These are phyloP conservation scores for Acanthurus lineatus DNA, from an alignment of 2,797 vertebrate species.

Conservation along the genomic window DNA sequence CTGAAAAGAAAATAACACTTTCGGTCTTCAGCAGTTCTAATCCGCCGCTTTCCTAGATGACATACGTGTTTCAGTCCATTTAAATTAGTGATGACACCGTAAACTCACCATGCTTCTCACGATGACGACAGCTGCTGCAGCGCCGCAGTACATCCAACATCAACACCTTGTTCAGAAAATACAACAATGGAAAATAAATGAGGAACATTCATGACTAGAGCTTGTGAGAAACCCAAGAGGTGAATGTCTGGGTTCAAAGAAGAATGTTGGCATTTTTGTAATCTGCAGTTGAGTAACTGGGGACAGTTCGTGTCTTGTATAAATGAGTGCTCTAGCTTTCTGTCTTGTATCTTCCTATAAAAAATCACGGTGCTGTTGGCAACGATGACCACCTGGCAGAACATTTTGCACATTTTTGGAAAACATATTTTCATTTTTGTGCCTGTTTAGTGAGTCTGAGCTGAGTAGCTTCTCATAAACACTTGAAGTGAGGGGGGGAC, in stretches of 20 bases:
- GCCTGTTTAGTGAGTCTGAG: slow-evolving; percentile 29
- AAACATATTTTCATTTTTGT: slow-evolving; percentile 38
- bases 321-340: slow-evolving; percentile 40
- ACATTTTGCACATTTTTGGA: slow-evolving; percentile 25
- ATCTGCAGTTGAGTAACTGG: slow-evolving; percentile 36
- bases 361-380: slow-evolving; percentile 39
- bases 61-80: slow-evolving; percentile 6
- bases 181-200: slow-evolving; percentile 61
- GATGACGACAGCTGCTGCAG: slow-evolving; percentile 28
- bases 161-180: slow-evolving; percentile 53
- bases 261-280: slow-evolving; percentile 36
- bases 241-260: slow-evolving; percentile 22
- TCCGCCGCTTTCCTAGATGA: slow-evolving; percentile 3
- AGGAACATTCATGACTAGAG: slow-evolving; percentile 73
- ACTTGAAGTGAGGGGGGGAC: slow-evolving; percentile 22
- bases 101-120: slow-evolving; percentile 33
- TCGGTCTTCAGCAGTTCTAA: slow-evolving; percentile 8
- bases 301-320: slow-evolving; percentile 46
- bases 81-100: slow-evolving; percentile 31
- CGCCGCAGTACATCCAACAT: slow-evolving; percentile 59
- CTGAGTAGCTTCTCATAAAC: slow-evolving; percentile 27
- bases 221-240: slow-evolving; percentile 30
- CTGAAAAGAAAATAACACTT: slow-evolving; percentile 53
- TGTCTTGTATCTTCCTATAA: slow-evolving; percentile 29
- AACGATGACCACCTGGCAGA: slow-evolving; percentile 23